Evolutionary conservation across 2,797 vertebrate species (phyloP).

Genomic region (Heliangelus exortis): DNA sequence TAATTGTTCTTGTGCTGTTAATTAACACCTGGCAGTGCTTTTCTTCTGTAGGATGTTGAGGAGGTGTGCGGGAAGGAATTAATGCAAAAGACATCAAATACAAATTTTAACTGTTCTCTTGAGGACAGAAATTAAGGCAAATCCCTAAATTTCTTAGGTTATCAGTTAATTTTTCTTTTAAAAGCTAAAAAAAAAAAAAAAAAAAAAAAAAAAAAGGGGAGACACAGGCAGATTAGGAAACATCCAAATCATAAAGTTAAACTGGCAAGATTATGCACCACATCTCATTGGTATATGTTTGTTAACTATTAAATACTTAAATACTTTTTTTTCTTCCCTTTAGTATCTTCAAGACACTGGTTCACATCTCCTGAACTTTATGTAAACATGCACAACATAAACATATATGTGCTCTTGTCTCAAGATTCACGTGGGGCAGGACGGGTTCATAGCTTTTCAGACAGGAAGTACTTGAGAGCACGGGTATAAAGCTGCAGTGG

Average conservation of each 20-base stretch:
- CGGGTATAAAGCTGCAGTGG: background rate
- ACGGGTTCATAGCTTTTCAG: background rate
- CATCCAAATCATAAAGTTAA: background rate
- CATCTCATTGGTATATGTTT: background rate
- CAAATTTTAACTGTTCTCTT: background rate
- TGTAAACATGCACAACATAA: background rate
- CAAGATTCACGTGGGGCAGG: fast-evolving
- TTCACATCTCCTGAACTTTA: background rate
- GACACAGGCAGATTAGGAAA: background rate
- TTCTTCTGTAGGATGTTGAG: background rate
- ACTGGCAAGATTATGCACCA: background rate
- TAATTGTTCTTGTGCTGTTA: background rate
- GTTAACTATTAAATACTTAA: background rate
- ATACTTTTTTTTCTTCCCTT: background rate
- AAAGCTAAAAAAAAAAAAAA: no score
- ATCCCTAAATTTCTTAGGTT: background rate
- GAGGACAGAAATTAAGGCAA: background rate
- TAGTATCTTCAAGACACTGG: background rate
- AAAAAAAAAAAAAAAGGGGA: no score
- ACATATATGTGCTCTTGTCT: fast-evolving
- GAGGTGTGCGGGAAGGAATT: background rate
- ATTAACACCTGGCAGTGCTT: background rate
- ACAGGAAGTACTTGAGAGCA: fast-evolving
- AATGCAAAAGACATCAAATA: background rate
- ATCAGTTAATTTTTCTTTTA: background rate